Evolutionary conservation across 2,797 vertebrate species (phyloP).

Genomic region (Clarias platycephalus): DNA sequence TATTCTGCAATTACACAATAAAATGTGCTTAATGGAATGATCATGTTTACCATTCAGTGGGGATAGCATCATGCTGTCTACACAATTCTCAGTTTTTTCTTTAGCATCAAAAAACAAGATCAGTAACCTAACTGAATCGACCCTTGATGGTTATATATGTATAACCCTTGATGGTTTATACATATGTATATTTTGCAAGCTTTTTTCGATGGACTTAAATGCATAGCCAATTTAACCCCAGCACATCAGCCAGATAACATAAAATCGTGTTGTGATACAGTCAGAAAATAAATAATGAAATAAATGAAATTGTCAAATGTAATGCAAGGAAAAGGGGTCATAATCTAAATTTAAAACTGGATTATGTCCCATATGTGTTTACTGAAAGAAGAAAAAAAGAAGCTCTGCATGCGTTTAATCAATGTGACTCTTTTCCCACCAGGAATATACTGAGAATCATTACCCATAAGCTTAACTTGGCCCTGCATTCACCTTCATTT

Average conservation of each 20-base stretch:
- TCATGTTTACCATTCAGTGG: constrained; percentile 27
- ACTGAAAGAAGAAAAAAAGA: not conserved
- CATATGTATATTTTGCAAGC: not conserved
- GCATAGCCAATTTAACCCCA: not conserved
- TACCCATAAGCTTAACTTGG: constrained; percentile 46
- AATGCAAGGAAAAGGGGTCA: constrained; percentile 34
- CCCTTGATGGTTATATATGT: not conserved
- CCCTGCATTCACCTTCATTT: constrained; percentile 41
- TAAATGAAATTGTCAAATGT: constrained; percentile 15
- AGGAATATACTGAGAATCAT: constrained; percentile 50
- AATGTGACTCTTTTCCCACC: constrained; percentile 42
- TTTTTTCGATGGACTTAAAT: not conserved
- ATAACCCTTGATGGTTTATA: not conserved
- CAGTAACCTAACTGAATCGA: not conserved
- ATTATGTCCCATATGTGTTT: constrained; percentile 36
- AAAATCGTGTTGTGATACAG: not conserved
- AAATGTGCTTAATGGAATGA: constrained; percentile 39
- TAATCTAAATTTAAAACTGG: constrained; percentile 47
- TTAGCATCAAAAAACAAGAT: not conserved
- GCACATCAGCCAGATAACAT: not conserved
- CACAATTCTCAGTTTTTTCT: constrained; percentile 5
- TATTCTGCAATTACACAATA: constrained; percentile 47
- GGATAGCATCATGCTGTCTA: constrained; percentile 21
- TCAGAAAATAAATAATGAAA: constrained; percentile 19
- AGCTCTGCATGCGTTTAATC: constrained; percentile 44